Evolutionary conservation across 2,113 vertebrate species (phyloP).

Genomic region (Perca fluviatilis): DNA sequence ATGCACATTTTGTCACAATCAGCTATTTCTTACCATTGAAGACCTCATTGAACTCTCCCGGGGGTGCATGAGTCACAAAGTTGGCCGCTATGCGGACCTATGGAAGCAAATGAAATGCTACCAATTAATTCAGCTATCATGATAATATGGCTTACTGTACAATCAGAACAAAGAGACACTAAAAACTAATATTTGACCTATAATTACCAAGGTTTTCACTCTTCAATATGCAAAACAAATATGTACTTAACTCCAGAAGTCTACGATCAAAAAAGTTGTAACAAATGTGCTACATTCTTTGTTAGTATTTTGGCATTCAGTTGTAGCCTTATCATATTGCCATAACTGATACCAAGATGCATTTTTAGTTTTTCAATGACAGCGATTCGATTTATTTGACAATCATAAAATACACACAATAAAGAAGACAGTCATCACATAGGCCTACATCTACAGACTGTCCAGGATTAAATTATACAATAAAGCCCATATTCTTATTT

Average conservation of each 20-base stretch:
- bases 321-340: background rate
- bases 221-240: background rate
- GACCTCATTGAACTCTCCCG: conserved; percentile 98
- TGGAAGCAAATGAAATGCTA: conserved; percentile 31
- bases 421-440: too few species aligned
- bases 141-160: background rate
- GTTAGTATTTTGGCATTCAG: background rate
- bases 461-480: too few species aligned
- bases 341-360: too few species aligned
- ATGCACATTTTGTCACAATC: background rate
- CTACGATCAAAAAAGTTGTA: background rate
- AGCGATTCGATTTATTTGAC: background rate
- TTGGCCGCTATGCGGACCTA: conserved; percentile 98
- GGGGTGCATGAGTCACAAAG: conserved; percentile 97
- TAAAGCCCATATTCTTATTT: too few species aligned
- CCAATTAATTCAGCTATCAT: background rate
- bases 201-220: background rate
- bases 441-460: too few species aligned
- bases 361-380: background rate
- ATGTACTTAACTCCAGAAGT: background rate
- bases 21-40: conserved; percentile 92
- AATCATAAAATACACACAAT: too few species aligned
- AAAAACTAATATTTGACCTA: background rate
- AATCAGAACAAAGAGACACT: background rate
- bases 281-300: too few species aligned